Conservation (phyloP, 2,113 vertebrate species). For the Triplophysa rosa region DNA sequence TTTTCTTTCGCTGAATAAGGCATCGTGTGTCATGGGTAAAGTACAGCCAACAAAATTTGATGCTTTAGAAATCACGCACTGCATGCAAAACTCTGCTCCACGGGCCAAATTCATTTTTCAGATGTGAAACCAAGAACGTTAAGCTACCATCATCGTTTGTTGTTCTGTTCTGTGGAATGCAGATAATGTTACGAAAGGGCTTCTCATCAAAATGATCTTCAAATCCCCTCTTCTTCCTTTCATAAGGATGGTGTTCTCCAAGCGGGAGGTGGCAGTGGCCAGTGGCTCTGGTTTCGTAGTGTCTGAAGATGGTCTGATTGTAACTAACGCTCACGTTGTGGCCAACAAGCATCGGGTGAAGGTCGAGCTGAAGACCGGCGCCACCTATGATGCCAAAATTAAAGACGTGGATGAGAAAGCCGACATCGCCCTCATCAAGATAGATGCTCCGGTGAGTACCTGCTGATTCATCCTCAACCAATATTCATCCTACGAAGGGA, state of each 20-base stretch:
- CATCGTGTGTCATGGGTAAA: background rate
- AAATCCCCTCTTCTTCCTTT: background rate
- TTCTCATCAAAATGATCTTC: conserved; percentile 3
- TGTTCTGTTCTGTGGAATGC: background rate
- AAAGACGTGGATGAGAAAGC: conserved; percentile 95
- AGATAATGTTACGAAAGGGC: background rate
- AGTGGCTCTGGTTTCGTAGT: conserved; percentile 95
- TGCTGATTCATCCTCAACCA: background rate
- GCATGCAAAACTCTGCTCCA: background rate
- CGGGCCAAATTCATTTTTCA: conserved; percentile 22
- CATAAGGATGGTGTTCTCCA: conserved; percentile 84
- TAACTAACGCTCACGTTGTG: conserved; percentile 96
- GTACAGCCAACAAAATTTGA: background rate
- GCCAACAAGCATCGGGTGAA: conserved; percentile 94
- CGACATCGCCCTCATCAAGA: conserved; percentile 96
- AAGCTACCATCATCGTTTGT: conserved; percentile 1
- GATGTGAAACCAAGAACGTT: background rate
- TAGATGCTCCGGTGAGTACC: conserved; percentile 81
- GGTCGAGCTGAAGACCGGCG: conserved; percentile 92
- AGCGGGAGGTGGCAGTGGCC: conserved; percentile 90
- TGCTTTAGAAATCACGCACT: background rate
- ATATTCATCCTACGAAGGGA: no score
- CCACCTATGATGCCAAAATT: conserved; percentile 90
- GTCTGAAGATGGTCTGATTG: conserved; percentile 94
- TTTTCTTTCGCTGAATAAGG: background rate